These are phyloP conservation scores for Heliconius ethilla DNA, from an alignment of 2,888 invertebrate species.

Conservation along the genomic window DNA sequence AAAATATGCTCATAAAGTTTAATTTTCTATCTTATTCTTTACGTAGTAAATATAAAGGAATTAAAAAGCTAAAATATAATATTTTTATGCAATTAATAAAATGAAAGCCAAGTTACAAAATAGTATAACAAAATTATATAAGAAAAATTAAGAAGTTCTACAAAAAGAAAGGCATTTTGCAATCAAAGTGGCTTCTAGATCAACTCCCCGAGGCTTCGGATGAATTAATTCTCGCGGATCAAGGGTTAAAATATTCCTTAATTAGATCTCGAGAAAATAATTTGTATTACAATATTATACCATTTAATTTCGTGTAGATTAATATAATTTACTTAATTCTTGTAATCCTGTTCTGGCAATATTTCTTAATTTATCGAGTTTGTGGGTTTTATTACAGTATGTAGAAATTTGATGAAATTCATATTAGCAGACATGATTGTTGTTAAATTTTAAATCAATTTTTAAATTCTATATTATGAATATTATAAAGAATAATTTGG, in stretches of 20 bases:
- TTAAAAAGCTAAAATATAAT: neutral
- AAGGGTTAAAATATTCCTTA: slow-evolving; percentile 49
- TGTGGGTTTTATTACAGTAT: neutral
- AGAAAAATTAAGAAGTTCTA: slow-evolving; percentile 10
- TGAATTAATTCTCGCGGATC: slow-evolving; percentile 41
- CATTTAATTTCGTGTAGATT: slow-evolving; percentile 22
- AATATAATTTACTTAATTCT: slow-evolving; percentile 5
- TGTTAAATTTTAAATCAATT: no score
- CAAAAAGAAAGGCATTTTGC: slow-evolving; percentile 13
- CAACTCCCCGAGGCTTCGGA: slow-evolving; percentile 32
- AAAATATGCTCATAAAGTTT: no score
- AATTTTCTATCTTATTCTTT: no score
- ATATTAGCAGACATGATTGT: no score
- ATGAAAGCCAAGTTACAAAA: neutral
- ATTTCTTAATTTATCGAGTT: neutral
- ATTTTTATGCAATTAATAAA: neutral
- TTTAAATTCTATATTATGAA: no score
- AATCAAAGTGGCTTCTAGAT: slow-evolving; percentile 28
- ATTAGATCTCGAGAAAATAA: slow-evolving; percentile 42
- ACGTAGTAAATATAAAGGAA: no score
- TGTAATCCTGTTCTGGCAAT: neutral
- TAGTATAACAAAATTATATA: neutral
- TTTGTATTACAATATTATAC: slow-evolving; percentile 32
- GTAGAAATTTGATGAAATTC: no score
- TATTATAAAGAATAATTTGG: no score